phyloP scores from a whole-genome alignment of 2,797 vertebrate genomes.

The Coendou prehensilis region DNA sequence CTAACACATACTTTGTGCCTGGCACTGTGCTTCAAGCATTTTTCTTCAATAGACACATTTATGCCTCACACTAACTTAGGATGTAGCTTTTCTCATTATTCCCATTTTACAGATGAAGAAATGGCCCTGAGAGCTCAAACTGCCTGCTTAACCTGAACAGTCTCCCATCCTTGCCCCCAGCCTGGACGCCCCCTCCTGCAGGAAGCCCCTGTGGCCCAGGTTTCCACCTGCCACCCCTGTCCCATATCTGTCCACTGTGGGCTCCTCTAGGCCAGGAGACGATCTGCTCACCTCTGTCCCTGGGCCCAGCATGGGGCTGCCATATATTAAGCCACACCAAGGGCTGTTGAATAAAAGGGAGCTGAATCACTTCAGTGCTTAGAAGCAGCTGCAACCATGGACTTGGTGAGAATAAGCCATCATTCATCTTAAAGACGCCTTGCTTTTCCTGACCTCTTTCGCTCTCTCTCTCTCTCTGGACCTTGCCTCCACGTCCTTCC shows the following conservation, averaged over 20 bases:
- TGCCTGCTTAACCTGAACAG: not conserved
- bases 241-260: rapidly evolving
- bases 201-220: rapidly evolving
- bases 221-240: rapidly evolving
- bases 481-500: not conserved
- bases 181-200: not conserved
- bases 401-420: not conserved
- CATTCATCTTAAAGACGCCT: not conserved
- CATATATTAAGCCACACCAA: not conserved
- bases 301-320: not conserved
- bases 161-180: not conserved
- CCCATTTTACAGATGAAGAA: not conserved
- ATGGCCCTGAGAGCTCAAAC: not conserved
- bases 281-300: not conserved
- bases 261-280: not conserved
- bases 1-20: too few relatives aligned
- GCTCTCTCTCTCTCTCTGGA: not conserved
- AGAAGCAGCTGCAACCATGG: not conserved
- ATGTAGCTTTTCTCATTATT: not conserved
- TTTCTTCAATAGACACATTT: not conserved
- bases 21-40: not conserved
- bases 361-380: not conserved
- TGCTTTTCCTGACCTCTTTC: not conserved
- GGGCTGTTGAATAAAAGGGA: rapidly evolving
- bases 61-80: not conserved